Conservation (phyloP, 1,140 invertebrate genomes). For the Heterodera schachtii region DNA sequence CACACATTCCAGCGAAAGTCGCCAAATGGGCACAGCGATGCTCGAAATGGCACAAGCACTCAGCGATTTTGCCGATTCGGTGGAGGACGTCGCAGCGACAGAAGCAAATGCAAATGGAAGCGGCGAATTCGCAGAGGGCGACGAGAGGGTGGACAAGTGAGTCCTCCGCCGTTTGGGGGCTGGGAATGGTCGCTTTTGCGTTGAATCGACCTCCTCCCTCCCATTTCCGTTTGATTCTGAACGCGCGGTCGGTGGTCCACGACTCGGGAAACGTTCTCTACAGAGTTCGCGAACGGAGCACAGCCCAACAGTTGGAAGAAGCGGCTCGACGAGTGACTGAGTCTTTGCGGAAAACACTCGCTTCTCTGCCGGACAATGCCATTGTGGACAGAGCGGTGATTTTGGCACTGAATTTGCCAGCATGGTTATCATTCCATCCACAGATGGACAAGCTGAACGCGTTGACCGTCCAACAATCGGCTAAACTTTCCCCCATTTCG, state of each 20-base stretch:
- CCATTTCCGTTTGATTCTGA: slow-evolving; percentile 55
- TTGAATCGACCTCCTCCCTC: not conserved
- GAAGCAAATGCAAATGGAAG: not conserved
- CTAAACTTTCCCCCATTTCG: not conserved
- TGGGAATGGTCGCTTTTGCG: too few relatives aligned
- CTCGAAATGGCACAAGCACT: slow-evolving; percentile 79
- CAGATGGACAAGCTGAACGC: slow-evolving; percentile 16
- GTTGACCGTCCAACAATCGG: not conserved
- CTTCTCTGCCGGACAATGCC: slow-evolving; percentile 54
- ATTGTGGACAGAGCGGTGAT: slow-evolving; percentile 55
- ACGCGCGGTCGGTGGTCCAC: slow-evolving; percentile 59
- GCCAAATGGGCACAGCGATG: slow-evolving; percentile 80
- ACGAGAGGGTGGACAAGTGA: not conserved
- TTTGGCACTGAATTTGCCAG: not conserved
- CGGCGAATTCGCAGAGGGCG: not conserved
- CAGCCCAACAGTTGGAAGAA: slow-evolving; percentile 48
- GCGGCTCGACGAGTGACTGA: slow-evolving; percentile 44
- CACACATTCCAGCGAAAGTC: slow-evolving; percentile 79
- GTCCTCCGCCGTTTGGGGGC: not conserved
- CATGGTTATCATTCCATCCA: not conserved
- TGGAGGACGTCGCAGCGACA: slow-evolving; percentile 75
- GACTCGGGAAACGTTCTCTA: slow-evolving; percentile 71
- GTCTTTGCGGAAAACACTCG: slow-evolving; percentile 50
- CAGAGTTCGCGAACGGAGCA: slow-evolving; percentile 73
- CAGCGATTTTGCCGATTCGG: slow-evolving; percentile 74